These are phyloP conservation scores for Listronotus bonariensis DNA, from an alignment of 1,140 invertebrate species.

Conservation along the genomic window DNA sequence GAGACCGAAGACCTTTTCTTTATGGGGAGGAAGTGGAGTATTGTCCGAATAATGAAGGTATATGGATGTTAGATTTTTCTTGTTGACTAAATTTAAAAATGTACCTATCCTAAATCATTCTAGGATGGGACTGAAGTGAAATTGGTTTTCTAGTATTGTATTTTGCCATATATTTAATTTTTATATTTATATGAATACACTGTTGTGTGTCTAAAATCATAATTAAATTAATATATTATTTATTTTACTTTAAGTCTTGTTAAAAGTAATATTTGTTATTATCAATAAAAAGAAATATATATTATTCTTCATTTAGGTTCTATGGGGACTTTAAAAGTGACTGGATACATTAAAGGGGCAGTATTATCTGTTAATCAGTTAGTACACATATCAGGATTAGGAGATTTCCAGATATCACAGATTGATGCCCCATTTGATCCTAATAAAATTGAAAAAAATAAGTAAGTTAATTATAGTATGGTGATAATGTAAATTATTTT, in stretches of 20 bases:
- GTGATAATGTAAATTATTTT: no score
- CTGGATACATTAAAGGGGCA: conserved; percentile 83
- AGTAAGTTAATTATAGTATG: conserved; percentile 50
- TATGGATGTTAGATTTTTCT: not conserved
- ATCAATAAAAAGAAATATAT: no score
- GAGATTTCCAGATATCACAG: conserved; percentile 88
- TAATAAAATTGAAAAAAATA: conserved; percentile 66
- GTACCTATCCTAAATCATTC: no score
- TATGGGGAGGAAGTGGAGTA: conserved; percentile 80
- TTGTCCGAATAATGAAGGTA: conserved; percentile 60
- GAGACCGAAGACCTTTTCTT: conserved; percentile 79
- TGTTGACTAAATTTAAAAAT: conserved; percentile 14
- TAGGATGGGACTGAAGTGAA: no score
- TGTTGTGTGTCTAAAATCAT: no score
- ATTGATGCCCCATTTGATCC: conserved; percentile 80
- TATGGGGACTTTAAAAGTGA: conserved; percentile 78
- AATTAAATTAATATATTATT: no score
- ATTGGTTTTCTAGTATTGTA: no score
- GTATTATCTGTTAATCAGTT: conserved; percentile 84
- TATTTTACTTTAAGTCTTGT: no score
- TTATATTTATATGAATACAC: no score
- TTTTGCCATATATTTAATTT: no score
- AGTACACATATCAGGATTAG: conserved; percentile 87
- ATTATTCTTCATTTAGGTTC: conserved; percentile 38
- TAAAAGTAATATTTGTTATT: no score